Conservation (phyloP, 1,140 invertebrate genomes). For the Dufourea novaeangliae region DNA sequence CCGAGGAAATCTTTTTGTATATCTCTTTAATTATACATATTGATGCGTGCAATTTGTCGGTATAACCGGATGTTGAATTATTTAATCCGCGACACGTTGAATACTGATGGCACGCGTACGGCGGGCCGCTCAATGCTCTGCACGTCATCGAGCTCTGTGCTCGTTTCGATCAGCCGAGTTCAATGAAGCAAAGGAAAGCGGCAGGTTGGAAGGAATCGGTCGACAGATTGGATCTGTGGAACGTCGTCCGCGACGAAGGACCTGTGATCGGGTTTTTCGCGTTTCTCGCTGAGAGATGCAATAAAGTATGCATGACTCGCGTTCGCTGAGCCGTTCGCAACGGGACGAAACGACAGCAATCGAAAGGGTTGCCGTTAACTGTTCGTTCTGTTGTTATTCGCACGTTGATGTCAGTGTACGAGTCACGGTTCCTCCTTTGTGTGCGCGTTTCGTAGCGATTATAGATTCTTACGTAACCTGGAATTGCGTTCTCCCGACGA, state of each 20-base stretch:
- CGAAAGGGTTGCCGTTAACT: too few species aligned
- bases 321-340: too few species aligned
- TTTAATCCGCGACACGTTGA: conserved; percentile 11
- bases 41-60: conserved; percentile 1
- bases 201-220: too few species aligned
- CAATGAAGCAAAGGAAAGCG: too few species aligned
- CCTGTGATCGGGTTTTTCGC: not conserved
- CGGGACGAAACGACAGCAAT: conserved; percentile 8
- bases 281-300: not conserved
- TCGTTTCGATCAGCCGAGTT: too few species aligned
- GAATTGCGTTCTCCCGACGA: not conserved
- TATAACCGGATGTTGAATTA: conserved; percentile 21
- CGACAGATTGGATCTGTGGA: too few species aligned
- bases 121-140: too few species aligned
- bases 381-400: not conserved
- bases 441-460: not conserved
- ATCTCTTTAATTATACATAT: not conserved
- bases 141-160: not conserved
- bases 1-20: conserved; percentile 6
- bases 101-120: not conserved
- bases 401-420: not conserved
- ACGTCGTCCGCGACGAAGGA: too few species aligned
- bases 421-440: not conserved
- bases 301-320: too few species aligned
- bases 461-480: conserved; percentile 6